phyloP scores from a whole-genome alignment of 1,140 invertebrate species.

The Brachystomella parvula region DNA sequence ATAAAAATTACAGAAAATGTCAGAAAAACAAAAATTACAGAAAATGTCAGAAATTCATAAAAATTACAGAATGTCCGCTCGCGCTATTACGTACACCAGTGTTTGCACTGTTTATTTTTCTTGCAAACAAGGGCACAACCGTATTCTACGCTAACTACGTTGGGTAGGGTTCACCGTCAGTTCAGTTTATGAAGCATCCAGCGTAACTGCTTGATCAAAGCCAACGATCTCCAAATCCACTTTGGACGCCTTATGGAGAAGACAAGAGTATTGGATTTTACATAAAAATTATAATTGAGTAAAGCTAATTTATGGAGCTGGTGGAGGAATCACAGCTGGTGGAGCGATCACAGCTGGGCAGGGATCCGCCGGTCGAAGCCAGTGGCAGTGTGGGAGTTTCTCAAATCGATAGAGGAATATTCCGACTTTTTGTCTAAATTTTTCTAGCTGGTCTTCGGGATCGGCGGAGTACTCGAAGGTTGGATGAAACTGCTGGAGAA shows the following conservation, averaged over 20 bases:
- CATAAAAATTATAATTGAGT: not conserved
- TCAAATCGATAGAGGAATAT: not conserved
- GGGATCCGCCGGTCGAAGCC: not conserved
- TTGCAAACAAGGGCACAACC: no score
- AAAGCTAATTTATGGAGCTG: not conserved
- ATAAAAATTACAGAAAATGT: no score
- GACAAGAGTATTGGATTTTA: no score
- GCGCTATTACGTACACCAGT: no score
- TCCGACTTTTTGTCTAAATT: not conserved
- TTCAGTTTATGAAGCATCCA: not conserved
- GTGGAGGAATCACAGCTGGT: not conserved
- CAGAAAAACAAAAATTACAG: no score
- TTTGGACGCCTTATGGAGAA: no score
- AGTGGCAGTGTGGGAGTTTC: not conserved
- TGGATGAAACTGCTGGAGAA: constrained; percentile 31
- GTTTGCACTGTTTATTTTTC: no score
- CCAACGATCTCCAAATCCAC: not conserved
- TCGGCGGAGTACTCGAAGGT: constrained; percentile 5
- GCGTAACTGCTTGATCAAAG: not conserved
- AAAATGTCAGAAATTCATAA: no score
- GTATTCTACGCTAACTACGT: no score
- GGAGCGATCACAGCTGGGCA: not conserved
- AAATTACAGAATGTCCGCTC: no score
- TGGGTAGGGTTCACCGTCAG: no score
- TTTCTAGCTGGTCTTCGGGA: not conserved